Evolutionary conservation across 2,888 invertebrate genomes (phyloP).

Genomic region (Electrophaes corylata): DNA sequence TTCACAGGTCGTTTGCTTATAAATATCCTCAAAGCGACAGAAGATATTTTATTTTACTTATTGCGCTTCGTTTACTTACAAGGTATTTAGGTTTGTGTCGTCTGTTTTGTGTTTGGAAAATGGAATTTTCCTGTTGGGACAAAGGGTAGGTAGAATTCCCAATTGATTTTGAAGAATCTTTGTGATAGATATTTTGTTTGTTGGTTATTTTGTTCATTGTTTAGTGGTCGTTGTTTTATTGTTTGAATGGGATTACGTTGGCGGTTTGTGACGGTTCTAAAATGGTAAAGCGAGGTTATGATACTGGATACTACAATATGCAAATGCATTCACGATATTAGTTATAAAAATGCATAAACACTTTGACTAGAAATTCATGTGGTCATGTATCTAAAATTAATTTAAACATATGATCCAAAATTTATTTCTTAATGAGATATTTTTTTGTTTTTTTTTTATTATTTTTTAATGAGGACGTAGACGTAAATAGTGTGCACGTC

Average conservation of each 20-base stretch:
- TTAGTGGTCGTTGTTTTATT: conserved; percentile 25
- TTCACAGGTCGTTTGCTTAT: conserved; percentile 71
- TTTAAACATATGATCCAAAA: no score
- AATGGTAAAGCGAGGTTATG: conserved; percentile 4
- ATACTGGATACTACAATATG: neutral
- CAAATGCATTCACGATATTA: neutral
- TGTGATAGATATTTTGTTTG: conserved; percentile 61
- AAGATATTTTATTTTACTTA: conserved; percentile 72
- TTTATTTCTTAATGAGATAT: no score
- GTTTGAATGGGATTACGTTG: conserved; percentile 18
- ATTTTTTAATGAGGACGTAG: no score
- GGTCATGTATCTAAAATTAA: no score
- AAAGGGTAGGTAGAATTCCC: conserved; percentile 72
- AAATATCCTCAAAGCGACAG: conserved; percentile 70
- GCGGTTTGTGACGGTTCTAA: conserved; percentile 2
- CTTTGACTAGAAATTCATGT: no score
- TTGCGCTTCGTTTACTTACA: conserved; percentile 81
- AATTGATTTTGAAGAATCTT: conserved; percentile 71
- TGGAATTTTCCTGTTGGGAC: conserved; percentile 80
- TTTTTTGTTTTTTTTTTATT: no score
- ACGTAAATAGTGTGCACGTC: no score
- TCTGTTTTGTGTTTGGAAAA: conserved; percentile 77
- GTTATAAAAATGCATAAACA: neutral
- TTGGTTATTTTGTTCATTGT: conserved; percentile 45
- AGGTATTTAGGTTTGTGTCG: conserved; percentile 79